Conservation (phyloP, 2,888 invertebrate genomes). For the Lochmaea crataegi region DNA sequence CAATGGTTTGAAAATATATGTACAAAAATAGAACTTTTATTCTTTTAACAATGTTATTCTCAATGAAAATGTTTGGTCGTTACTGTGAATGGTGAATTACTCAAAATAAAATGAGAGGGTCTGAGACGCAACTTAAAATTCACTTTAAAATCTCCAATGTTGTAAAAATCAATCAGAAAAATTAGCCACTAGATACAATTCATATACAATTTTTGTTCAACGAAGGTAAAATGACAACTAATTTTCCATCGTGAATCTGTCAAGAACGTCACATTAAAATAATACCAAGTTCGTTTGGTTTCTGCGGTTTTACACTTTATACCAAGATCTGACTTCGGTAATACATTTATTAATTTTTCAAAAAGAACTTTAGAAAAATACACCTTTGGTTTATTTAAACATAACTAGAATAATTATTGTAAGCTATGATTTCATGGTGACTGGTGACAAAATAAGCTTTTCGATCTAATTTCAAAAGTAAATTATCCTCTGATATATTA, state of each 20-base stretch:
- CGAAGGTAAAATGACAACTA: conserved; percentile 9
- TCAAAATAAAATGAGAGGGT: not conserved
- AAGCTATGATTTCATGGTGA: too few species aligned
- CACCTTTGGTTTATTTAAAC: too few species aligned
- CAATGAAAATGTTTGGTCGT: not conserved
- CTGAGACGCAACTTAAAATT: not conserved
- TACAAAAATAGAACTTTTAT: conserved; percentile 13
- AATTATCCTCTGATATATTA: too few species aligned
- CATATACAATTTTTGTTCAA: conserved; percentile 11
- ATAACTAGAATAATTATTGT: too few species aligned
- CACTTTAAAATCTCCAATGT: not conserved
- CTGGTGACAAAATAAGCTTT: too few species aligned
- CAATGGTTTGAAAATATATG: conserved; percentile 15
- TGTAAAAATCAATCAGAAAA: conserved; percentile 12
- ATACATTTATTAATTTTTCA: not conserved
- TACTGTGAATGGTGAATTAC: not conserved
- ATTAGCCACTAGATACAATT: too few species aligned
- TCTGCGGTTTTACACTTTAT: not conserved
- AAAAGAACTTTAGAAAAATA: not conserved
- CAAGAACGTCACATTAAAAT: not conserved
- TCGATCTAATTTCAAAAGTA: too few species aligned
- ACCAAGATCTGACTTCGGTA: not conserved
- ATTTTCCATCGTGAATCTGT: not conserved
- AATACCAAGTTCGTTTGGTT: not conserved
- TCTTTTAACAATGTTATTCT: conserved; percentile 9